A percentile compares a stretch with the other conserved stretches of the same genome.
Evolutionary conservation across 2,113 vertebrate species (phyloP).

Genomic region (Grammomys surdaster): DNA sequence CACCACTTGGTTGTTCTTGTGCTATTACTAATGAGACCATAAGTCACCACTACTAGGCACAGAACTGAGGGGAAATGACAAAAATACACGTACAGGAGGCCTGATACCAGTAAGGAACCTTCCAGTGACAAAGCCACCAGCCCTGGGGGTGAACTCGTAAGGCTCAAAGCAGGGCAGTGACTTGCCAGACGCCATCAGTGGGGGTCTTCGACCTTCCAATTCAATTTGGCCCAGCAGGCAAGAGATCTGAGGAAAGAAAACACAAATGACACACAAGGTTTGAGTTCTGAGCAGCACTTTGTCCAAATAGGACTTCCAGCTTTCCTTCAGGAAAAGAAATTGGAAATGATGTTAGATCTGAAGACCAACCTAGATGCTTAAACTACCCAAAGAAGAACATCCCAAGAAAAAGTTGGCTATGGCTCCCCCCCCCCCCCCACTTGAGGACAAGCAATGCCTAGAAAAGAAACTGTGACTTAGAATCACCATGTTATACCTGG

Average conservation of each 20-base stretch:
- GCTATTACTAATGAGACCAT: background rate
- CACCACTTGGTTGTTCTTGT: background rate
- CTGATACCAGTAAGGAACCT: slow-evolving; percentile 98
- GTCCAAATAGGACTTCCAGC: background rate
- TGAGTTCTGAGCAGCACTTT: background rate
- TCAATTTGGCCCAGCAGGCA: slow-evolving; percentile 98
- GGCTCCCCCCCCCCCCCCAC: background rate
- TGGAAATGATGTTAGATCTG: background rate
- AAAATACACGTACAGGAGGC: slow-evolving; percentile 90
- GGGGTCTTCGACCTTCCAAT: slow-evolving; percentile 96
- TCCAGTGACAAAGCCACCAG: slow-evolving; percentile 97
- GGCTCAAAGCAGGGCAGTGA: slow-evolving; percentile 97
- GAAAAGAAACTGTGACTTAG: background rate
- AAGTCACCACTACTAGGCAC: background rate
- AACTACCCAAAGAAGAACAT: background rate
- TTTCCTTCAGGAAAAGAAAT: background rate
- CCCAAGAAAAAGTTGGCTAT: slow-evolving; percentile 5
- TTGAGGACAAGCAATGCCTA: background rate
- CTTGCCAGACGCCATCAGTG: slow-evolving; percentile 98
- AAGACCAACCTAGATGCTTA: background rate
- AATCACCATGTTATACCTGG: background rate
- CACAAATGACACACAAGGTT: background rate
- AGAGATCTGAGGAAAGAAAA: slow-evolving; percentile 90
- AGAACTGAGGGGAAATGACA: background rate
- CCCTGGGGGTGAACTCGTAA: slow-evolving; percentile 93